Percentiles rank a stretch among this genome's conserved stretches.
These are phyloP conservation scores for Nezara viridula DNA, from an alignment of 2,888 invertebrate species.

Conservation along the genomic window DNA sequence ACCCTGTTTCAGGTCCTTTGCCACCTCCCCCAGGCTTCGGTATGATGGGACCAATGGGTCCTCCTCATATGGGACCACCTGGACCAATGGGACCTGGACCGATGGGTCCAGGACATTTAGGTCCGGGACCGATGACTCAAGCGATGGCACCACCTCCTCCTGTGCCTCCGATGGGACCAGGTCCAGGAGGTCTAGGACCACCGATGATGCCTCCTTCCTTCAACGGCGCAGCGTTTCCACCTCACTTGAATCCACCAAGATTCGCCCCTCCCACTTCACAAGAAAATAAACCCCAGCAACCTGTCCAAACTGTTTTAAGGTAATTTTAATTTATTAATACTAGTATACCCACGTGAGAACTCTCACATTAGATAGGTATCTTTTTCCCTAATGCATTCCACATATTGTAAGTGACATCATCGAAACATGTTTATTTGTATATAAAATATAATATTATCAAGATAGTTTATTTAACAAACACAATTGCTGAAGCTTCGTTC, in stretches of 20 bases:
- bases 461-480: no score
- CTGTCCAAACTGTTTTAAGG: constrained; percentile 63
- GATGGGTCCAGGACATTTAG: constrained; percentile 60
- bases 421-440: no score
- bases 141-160: constrained; percentile 58
- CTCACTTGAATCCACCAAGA: constrained; percentile 47
- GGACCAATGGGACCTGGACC: constrained; percentile 64
- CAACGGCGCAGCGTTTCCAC: constrained; percentile 51
- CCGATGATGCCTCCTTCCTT: constrained; percentile 52
- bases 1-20: constrained; percentile 33
- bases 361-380: no score
- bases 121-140: constrained; percentile 60
- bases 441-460: no score
- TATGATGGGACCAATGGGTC: constrained; percentile 63
- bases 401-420: no score
- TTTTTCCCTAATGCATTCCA: no score
- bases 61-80: constrained; percentile 28
- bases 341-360: no score
- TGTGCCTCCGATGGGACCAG: constrained; percentile 54
- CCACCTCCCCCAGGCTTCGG: constrained; percentile 63
- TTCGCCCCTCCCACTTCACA: constrained; percentile 23
- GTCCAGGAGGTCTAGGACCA: constrained; percentile 20
- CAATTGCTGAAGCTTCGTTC: no score
- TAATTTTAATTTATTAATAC: constrained; percentile 25
- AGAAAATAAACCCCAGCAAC: constrained; percentile 59